A percentile compares a stretch with the other conserved stretches of the same genome.
Conservation (phyloP, 2,113 vertebrate genomes). For the Corythoichthys haematopterus region DNA sequence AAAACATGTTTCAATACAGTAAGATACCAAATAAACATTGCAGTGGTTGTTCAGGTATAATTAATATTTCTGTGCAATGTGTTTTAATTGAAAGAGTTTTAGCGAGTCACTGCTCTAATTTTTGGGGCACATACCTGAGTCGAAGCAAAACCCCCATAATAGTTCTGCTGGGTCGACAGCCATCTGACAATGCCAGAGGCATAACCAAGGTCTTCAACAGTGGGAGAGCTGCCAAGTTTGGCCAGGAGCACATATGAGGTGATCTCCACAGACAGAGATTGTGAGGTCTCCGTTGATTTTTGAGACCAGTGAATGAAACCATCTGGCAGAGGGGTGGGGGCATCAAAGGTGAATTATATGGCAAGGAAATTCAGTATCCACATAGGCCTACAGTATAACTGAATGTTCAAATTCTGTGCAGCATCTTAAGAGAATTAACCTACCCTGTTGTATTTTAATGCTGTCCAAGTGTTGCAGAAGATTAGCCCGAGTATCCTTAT, state of each 20-base stretch:
- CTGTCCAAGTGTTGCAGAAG: constrained; percentile 53
- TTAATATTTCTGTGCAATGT: too few species aligned
- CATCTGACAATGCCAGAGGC: constrained; percentile 68
- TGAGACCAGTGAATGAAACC: constrained; percentile 58
- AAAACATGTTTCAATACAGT: neutral
- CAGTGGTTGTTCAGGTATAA: too few species aligned
- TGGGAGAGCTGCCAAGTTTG: constrained; percentile 50
- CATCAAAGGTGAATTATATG: too few species aligned
- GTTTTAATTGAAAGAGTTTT: too few species aligned
- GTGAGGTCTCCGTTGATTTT: constrained; percentile 24
- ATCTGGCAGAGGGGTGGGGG: constrained; percentile 27
- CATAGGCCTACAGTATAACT: too few species aligned
- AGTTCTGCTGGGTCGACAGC: constrained; percentile 75
- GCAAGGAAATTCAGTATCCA: too few species aligned
- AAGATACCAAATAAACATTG: too few species aligned
- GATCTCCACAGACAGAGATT: constrained; percentile 72
- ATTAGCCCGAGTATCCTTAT: constrained; percentile 51
- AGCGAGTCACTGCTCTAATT: too few species aligned
- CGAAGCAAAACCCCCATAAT: constrained; percentile 78
- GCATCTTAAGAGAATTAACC: neutral
- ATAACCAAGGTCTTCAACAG: constrained; percentile 53
- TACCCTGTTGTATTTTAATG: constrained; percentile 34
- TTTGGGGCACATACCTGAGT: constrained; percentile 69
- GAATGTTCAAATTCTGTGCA: neutral
- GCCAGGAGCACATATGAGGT: constrained; percentile 74